Conservation (phyloP, 64 coral and sea anemone genomes). For the Astreopora myriophthalma region DNA sequence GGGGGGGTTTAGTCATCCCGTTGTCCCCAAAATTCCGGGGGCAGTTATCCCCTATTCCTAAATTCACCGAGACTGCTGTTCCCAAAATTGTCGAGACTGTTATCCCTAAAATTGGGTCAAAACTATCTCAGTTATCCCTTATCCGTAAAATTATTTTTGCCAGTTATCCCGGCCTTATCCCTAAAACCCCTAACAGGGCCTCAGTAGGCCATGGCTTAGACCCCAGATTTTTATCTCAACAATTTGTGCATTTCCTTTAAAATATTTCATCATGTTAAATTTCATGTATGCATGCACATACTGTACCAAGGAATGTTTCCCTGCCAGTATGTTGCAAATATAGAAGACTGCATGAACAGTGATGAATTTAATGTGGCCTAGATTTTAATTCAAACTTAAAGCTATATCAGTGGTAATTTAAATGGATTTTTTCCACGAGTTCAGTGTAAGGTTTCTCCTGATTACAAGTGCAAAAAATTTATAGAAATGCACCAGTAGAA, state of each 20-base stretch:
- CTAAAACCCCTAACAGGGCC: too few relatives aligned
- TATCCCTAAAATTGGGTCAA: too few relatives aligned
- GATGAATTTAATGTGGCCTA: not conserved
- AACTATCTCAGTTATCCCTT: too few relatives aligned
- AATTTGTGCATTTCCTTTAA: not conserved
- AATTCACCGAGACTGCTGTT: too few relatives aligned
- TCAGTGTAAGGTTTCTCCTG: constrained; percentile 2
- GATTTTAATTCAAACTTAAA: constrained; percentile 4
- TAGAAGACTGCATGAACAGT: constrained; percentile 17
- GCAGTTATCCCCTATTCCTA: too few relatives aligned
- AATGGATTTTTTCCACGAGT: not conserved
- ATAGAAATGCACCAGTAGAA: not conserved
- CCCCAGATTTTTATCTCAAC: constrained; percentile 1
- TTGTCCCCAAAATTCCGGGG: too few relatives aligned
- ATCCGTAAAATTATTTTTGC: too few relatives aligned
- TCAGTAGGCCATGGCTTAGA: too few relatives aligned
- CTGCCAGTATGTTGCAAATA: not conserved
- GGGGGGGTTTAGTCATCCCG: too few relatives aligned
- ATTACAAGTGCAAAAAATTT: not conserved
- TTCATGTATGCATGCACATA: not conserved
- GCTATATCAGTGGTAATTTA: not conserved
- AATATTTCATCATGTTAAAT: constrained; percentile 1
- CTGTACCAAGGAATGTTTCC: not conserved
- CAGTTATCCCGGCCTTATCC: too few relatives aligned
- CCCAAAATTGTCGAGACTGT: too few relatives aligned